Base-by-base conservation (phyloP, 2,888 invertebrate species). In the Muschampia plurimacula region DNA sequence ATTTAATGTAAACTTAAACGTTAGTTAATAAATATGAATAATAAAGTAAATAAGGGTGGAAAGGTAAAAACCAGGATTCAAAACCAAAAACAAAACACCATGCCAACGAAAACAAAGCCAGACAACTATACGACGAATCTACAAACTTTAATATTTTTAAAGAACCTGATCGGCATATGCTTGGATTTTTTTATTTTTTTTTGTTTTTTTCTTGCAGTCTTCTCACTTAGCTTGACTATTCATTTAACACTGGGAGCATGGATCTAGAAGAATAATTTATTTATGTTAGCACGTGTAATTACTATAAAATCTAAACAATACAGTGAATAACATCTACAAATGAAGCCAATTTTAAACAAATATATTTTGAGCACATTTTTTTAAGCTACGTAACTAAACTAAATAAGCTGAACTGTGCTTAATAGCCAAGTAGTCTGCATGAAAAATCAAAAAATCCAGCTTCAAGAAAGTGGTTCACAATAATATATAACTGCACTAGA, bases 181-280 rank as follows among this genome's bases (percentile, higher is more conserved):
- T 89, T 84, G 86, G 80, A 75, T 75, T 76, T 82, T 82, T 83
- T 81, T 81, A 79, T 44, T 77, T 79, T 78, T 80, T 83, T 83
- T 84, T 81, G 81, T 82, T 79, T 82, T 75, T 88, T 88, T 87
- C 87, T 89, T 90, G 93, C 93, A 94, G 93, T 93, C 93, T 93
- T 94, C 92, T 89, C 79, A 83, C 84, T 89, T 91, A 91, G 87
- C 93, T 92, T 89, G 94, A 89, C 95, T 96, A 97, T 96, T 97
- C 97, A 94, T 95, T 97, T 96, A 97, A 95, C 91, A 97, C 96
- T 86, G 97, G 97, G 95, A 97, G 96, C 95, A 97, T 96, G 93
- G 97, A 97, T 96, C 97, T 95, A 95, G 91, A 95, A 94, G 85
- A 85, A 86, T 71, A 83, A 81, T 82, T 77, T 77, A 73, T 75